A percentile compares a stretch with the other conserved stretches of the same genome.
Evolutionary conservation across 1,140 invertebrate species (phyloP).

Genomic region (Sycophaga agraensis): DNA sequence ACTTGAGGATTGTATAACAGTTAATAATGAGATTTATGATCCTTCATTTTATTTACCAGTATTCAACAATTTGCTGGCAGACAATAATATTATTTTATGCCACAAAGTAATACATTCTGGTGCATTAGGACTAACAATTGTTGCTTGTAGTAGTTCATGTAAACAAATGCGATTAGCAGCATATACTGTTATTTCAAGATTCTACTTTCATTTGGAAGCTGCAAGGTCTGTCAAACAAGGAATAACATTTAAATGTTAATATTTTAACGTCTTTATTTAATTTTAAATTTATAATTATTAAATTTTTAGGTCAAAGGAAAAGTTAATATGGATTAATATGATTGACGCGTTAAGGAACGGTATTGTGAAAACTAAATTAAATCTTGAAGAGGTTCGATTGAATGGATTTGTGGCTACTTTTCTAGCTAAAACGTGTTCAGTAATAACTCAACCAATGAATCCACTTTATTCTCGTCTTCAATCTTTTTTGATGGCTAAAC

Average conservation of each 20-base stretch:
- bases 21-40: constrained; percentile 62
- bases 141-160: constrained; percentile 65
- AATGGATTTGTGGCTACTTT: constrained; percentile 71
- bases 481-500: constrained; percentile 71
- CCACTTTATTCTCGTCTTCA: constrained; percentile 69
- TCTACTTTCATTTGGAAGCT: constrained; percentile 68
- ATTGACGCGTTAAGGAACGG: constrained; percentile 59
- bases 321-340: constrained; percentile 55
- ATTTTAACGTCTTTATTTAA: not conserved
- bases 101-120: constrained; percentile 67
- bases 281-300: not conserved
- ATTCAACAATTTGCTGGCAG: constrained; percentile 64
- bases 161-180: constrained; percentile 63
- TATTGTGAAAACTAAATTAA: constrained; percentile 41
- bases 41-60: constrained; percentile 72
- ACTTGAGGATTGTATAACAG: not conserved
- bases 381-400: constrained; percentile 58
- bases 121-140: constrained; percentile 66
- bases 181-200: constrained; percentile 67
- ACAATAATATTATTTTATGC: constrained; percentile 66
- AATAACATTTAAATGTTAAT: too few relatives aligned
- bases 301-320: constrained; percentile 54
- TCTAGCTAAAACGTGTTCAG: constrained; percentile 65
- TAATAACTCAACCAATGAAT: constrained; percentile 68
- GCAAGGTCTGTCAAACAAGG: constrained; percentile 60